Evolutionary conservation across 2,797 vertebrate genomes (phyloP).

Genomic region (Cyprinella venusta): DNA sequence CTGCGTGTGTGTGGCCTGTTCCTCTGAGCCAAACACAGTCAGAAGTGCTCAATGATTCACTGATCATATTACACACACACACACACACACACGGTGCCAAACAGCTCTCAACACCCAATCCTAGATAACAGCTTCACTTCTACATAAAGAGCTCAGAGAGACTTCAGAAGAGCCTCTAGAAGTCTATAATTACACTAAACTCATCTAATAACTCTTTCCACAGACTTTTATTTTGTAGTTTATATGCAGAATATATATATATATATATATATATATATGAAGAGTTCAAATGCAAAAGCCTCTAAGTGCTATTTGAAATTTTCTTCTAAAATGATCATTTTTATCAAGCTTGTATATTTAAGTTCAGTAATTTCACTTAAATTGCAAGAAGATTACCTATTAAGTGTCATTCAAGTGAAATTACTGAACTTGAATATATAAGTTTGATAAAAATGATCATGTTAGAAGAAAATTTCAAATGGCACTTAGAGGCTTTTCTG

Average conservation of each 20-base stretch:
- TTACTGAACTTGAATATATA: too few relatives aligned
- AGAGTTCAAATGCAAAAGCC: too few relatives aligned
- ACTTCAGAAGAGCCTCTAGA: constrained; percentile 6
- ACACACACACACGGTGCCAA: constrained; percentile 42
- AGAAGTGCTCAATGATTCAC: constrained; percentile 27
- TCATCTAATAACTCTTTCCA: neutral
- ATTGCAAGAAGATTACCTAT: too few relatives aligned
- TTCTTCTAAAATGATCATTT: too few relatives aligned
- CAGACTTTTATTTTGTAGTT: neutral
- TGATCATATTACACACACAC: constrained; percentile 56
- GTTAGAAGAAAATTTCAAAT: too few relatives aligned
- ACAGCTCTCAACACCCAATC: constrained; percentile 36
- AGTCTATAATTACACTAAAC: neutral
- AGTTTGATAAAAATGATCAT: too few relatives aligned
- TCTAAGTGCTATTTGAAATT: too few relatives aligned
- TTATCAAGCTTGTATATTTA: too few relatives aligned
- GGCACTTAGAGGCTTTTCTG: too few relatives aligned
- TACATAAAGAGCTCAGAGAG: constrained; percentile 26
- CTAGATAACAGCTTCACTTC: constrained; percentile 39
- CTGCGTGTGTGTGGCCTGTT: constrained; percentile 57
- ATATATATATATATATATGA: too few relatives aligned
- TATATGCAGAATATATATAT: neutral
- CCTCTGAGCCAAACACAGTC: constrained; percentile 36
- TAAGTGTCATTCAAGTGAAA: too few relatives aligned
- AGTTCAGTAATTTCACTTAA: too few relatives aligned